phyloP scores from a whole-genome alignment of 1,140 invertebrate species.

The Apis dorsata region DNA sequence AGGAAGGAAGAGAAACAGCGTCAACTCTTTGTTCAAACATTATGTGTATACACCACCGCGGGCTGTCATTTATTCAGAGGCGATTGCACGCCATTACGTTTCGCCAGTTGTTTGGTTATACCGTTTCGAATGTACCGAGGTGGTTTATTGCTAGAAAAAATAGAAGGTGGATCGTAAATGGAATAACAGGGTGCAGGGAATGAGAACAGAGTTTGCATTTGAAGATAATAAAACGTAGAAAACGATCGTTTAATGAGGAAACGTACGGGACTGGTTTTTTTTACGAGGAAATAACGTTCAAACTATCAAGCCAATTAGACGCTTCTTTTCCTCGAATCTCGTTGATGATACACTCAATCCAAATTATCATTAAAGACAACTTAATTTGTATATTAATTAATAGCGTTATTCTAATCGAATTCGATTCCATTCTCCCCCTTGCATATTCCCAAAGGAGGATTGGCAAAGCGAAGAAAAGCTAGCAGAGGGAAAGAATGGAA shows the following conservation, averaged over 20 bases:
- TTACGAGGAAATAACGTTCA: slow-evolving; percentile 39
- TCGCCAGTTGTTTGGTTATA: slow-evolving; percentile 31
- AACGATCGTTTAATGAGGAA: slow-evolving; percentile 56
- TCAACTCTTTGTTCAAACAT: slow-evolving; percentile 45
- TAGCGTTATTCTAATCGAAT: neutral
- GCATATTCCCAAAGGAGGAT: no score
- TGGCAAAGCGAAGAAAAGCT: neutral
- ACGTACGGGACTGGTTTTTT: slow-evolving; percentile 18
- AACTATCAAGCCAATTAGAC: slow-evolving; percentile 37
- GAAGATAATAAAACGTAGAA: slow-evolving; percentile 54
- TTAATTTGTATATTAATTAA: slow-evolving; percentile 26
- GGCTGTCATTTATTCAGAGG: slow-evolving; percentile 41
- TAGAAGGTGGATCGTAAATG: slow-evolving; percentile 54
- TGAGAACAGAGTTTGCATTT: slow-evolving; percentile 37
- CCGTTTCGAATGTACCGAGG: slow-evolving; percentile 28
- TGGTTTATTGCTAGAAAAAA: slow-evolving; percentile 57
- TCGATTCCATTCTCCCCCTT: no score
- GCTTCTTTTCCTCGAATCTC: no score
- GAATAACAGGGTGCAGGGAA: slow-evolving; percentile 51
- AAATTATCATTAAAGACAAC: slow-evolving; percentile 12
- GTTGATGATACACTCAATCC: neutral
- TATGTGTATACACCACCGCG: slow-evolving; percentile 6
- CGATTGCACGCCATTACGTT: slow-evolving; percentile 41
- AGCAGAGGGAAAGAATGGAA: neutral
- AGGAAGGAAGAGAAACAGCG: neutral